Evolutionary conservation across 2,888 invertebrate genomes (phyloP).

Genomic region (Zaprionus obscuricornis): DNA sequence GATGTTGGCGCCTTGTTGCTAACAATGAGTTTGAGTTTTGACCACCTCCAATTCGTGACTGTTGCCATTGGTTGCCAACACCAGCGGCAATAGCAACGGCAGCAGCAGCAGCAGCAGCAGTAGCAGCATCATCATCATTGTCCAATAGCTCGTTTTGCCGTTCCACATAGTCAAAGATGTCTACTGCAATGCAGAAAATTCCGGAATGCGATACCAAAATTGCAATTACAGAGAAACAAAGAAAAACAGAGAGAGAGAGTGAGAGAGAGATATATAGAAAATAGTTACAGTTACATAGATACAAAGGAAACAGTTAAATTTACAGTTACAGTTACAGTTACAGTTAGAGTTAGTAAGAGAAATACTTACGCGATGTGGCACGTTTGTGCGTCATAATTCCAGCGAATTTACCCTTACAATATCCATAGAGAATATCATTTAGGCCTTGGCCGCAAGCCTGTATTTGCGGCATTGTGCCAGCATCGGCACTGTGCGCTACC

Average conservation of each 20-base stretch:
- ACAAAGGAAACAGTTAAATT: no score
- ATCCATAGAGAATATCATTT: constrained; percentile 13
- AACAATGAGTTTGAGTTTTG: constrained; percentile 28
- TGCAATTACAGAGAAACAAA: no score
- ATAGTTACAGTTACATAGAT: constrained; percentile 3
- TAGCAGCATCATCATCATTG: background rate
- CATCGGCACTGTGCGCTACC: constrained; percentile 9
- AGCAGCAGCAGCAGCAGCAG: background rate
- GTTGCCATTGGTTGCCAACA: background rate
- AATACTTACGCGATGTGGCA: no score
- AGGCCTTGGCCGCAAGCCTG: constrained; percentile 36
- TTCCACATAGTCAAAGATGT: constrained; percentile 52
- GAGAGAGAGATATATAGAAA: no score
- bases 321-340: no score
- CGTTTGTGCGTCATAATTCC: constrained; percentile 11
- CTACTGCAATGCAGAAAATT: constrained; percentile 37
- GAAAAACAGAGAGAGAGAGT: no score
- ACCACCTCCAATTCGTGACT: background rate
- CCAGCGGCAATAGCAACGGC: background rate
- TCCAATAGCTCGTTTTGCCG: constrained; percentile 29
- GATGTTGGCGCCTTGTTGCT: constrained; percentile 30
- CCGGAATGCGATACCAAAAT: background rate
- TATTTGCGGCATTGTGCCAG: background rate
- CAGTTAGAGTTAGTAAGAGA: no score
- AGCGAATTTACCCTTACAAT: constrained; percentile 30